These are phyloP conservation scores for Oithona nana DNA, from an alignment of 2,888 invertebrate species.

Conservation along the genomic window DNA sequence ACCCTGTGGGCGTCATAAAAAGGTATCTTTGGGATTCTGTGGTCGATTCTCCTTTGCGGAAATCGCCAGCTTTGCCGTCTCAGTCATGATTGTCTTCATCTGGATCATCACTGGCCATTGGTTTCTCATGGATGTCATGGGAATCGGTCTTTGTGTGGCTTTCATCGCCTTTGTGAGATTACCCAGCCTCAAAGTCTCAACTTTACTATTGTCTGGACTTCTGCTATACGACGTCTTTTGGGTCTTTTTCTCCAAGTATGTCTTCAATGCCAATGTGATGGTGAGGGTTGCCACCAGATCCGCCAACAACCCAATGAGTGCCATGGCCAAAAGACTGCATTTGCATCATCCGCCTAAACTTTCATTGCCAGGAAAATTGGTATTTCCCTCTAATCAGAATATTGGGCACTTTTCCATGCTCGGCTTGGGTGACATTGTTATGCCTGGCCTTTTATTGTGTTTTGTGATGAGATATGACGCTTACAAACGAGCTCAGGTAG, in stretches of 20 bases:
- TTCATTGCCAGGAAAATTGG: slow-evolving; percentile 85
- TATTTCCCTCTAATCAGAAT: slow-evolving; percentile 91
- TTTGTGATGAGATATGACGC: slow-evolving; percentile 94
- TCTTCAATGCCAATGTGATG: slow-evolving; percentile 97
- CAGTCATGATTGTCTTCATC: neutral
- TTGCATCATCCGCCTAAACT: slow-evolving; percentile 70
- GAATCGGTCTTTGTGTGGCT: slow-evolving; percentile 92
- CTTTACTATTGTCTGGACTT: slow-evolving; percentile 73
- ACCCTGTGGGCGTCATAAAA: slow-evolving; percentile 22
- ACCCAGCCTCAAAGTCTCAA: slow-evolving; percentile 88
- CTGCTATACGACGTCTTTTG: slow-evolving; percentile 93
- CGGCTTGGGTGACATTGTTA: slow-evolving; percentile 46
- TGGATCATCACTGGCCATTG: slow-evolving; percentile 44
- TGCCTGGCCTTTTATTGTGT: slow-evolving; percentile 85
- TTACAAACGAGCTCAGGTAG: slow-evolving; percentile 71
- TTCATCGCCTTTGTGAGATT: slow-evolving; percentile 90
- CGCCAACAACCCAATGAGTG: slow-evolving; percentile 77
- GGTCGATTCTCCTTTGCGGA: slow-evolving; percentile 88
- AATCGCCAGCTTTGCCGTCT: slow-evolving; percentile 60
- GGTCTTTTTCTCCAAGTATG: slow-evolving; percentile 96
- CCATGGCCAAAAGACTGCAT: slow-evolving; percentile 79
- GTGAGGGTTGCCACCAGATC: slow-evolving; percentile 66
- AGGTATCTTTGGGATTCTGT: slow-evolving; percentile 70
- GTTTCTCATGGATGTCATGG: slow-evolving; percentile 96
- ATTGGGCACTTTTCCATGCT: slow-evolving; percentile 94